Conservation (phyloP, 2,113 vertebrate species). For the Onychorhynchus coronatus region DNA sequence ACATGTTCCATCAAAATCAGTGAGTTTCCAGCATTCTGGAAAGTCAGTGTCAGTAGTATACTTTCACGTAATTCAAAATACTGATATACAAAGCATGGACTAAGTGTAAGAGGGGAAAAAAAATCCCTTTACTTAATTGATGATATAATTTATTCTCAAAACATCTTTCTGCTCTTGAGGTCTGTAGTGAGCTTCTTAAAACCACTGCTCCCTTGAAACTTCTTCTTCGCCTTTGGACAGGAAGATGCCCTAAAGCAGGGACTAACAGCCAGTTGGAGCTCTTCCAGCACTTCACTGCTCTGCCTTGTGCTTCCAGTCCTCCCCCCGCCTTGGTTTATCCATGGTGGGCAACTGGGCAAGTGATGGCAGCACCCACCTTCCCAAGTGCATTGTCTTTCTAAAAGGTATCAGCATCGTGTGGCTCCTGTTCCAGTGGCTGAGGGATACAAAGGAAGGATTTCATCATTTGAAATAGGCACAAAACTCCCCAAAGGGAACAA, state of each 20-base stretch:
- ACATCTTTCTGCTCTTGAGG: not conserved
- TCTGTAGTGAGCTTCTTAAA: not conserved
- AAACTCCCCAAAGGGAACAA: not conserved
- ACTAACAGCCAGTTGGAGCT: not conserved
- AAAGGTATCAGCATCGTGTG: not conserved
- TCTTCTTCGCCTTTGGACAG: conserved; percentile 82
- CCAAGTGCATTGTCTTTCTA: not conserved
- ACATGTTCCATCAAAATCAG: not conserved
- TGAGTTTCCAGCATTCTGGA: not conserved
- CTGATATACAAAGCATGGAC: not conserved
- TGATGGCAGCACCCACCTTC: not conserved
- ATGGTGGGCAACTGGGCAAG: not conserved
- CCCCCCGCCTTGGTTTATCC: not conserved
- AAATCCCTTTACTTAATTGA: conserved; percentile 3
- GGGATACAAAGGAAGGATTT: not conserved
- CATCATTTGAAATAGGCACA: not conserved
- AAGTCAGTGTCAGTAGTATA: not conserved
- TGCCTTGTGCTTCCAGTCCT: not conserved
- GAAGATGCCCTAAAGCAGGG: not conserved
- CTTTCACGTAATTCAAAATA: not conserved
- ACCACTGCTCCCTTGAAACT: conserved; percentile 86
- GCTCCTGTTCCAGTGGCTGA: not conserved
- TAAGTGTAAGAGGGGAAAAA: not conserved
- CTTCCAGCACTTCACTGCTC: not conserved
- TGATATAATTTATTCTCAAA: conserved; percentile 61